These are phyloP conservation scores for Drosophila falleni DNA, from an alignment of 2,888 invertebrate species.

Conservation along the genomic window DNA sequence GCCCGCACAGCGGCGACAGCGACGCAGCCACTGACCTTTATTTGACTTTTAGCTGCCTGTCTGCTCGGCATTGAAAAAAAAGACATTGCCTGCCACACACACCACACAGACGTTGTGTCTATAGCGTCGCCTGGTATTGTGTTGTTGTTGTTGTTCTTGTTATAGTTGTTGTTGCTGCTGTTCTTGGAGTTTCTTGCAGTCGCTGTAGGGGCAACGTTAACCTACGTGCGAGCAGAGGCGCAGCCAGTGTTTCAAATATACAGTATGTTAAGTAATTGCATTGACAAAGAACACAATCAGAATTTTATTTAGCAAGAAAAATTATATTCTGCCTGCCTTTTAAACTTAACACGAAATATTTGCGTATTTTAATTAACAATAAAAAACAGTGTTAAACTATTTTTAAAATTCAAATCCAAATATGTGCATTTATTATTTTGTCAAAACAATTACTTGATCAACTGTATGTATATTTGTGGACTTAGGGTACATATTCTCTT, in stretches of 20 bases:
- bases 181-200: conserved; percentile 48
- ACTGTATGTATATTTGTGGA: conserved; percentile 10
- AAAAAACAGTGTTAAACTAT: too few relatives aligned
- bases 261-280: not conserved
- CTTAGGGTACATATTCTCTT: conserved; percentile 13
- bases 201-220: conserved; percentile 5
- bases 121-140: conserved; percentile 5
- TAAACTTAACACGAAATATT: too few relatives aligned
- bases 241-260: conserved; percentile 1
- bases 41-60: conserved; percentile 83
- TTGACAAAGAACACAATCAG: not conserved
- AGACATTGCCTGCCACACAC: conserved; percentile 55
- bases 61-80: conserved; percentile 59
- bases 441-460: not conserved
- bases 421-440: not conserved
- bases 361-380: too few relatives aligned
- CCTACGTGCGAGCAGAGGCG: not conserved
- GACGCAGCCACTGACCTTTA: conserved; percentile 84
- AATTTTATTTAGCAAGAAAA: not conserved
- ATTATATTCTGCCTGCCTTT: too few relatives aligned
- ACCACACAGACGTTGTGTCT: conserved; percentile 31
- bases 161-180: conserved; percentile 24
- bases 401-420: too few relatives aligned
- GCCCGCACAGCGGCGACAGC: conserved; percentile 57
- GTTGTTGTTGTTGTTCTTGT: conserved; percentile 14